These are phyloP conservation scores for Pseudococcus jackbeardsleyi DNA, from an alignment of 2,888 invertebrate species.

Conservation along the genomic window DNA sequence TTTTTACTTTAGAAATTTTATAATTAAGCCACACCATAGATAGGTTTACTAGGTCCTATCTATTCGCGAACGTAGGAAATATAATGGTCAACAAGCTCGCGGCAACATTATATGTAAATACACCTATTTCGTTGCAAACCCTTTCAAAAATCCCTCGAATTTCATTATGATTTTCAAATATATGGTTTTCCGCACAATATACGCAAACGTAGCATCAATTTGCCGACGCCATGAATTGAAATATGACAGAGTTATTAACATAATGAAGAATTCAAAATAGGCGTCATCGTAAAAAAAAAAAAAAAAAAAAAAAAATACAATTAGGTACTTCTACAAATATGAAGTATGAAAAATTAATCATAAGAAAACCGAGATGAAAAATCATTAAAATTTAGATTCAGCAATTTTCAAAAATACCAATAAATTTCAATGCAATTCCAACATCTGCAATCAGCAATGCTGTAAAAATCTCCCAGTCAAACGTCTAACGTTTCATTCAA, in stretches of 20 bases:
- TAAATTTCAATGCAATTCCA: too few relatives aligned
- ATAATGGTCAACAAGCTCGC: constrained; percentile 47
- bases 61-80: constrained; percentile 23
- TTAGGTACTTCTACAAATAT: not conserved
- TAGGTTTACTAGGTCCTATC: not conserved
- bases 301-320: too few relatives aligned
- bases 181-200: not conserved
- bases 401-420: too few relatives aligned
- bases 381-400: too few relatives aligned
- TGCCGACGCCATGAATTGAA: constrained; percentile 6
- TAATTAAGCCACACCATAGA: not conserved
- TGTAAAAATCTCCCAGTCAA: too few relatives aligned
- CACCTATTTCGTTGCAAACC: constrained; percentile 17
- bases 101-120: constrained; percentile 52
- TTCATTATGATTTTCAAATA: constrained; percentile 18
- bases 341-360: not conserved
- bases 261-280: constrained; percentile 26
- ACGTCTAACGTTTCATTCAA: not conserved
- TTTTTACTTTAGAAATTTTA: not conserved
- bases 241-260: constrained; percentile 28
- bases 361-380: not conserved
- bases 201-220: constrained; percentile 12
- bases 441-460: too few relatives aligned
- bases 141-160: constrained; percentile 53
- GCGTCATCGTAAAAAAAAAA: not conserved